Evolutionary conservation across 2,888 invertebrate genomes (phyloP), one percentile per base, ranked within the genome.

Genomic region (Atrina japonica): DNA sequence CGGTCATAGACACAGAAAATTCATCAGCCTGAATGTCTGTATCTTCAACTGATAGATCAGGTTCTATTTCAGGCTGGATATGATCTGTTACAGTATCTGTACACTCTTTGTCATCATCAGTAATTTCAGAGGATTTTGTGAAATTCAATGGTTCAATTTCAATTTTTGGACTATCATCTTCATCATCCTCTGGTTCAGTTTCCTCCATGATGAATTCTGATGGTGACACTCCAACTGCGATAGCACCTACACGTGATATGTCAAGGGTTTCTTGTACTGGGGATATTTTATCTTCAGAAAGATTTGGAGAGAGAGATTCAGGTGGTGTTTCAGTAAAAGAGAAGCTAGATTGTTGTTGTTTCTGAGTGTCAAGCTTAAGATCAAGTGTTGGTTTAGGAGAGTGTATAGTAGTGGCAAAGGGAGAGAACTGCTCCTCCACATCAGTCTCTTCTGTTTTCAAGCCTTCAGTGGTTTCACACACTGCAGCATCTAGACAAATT

Each of bases 361-460:
- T n/a, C n/a, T n/a, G n/a, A n/a, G 49, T 47, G 59, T 86, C 87
- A 73, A 88, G 83, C 68, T 88, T 86, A 56, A 91, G 85, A 67
- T 90, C 89, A 63, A 90, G 87, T 55, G 86, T 86, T 66, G 89
- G 89, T 81, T 89, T 83, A 58, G 83, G 72, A 74, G 82, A 55
- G 21, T 29, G 58, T 40, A 58, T 63, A 60, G n/a, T n/a, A n/a
- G 80, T 78, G 53, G 78, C 66, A 69, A 83, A 79, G 72, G 84
- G 85, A 70, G 85, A 83, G 73, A 88, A 88, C 81, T 87, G 86
- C 73, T 88, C 88, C 76, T 87, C 87, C 60, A 84, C 83, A 78
- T 87, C 86, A 47, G 85, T 86, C 77, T 84, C 90, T 80, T 90
- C 90, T 29, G 89, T 87, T 71, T 88, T 86, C 35, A 11, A 35